Evolutionary conservation across 1,140 invertebrate species (phyloP).

Genomic region (Danaus melanippus): DNA sequence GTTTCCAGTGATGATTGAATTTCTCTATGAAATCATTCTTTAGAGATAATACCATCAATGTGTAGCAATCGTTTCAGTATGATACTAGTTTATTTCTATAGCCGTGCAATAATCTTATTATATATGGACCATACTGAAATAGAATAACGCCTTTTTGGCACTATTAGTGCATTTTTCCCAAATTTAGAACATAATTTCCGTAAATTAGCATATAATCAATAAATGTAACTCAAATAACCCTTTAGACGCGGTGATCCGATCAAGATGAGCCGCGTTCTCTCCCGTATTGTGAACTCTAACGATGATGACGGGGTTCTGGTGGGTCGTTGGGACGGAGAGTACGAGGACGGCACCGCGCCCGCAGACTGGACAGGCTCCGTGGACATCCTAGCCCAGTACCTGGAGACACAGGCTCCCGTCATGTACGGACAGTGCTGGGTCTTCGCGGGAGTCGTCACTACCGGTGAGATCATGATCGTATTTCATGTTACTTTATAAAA

Average conservation of each 20-base stretch:
- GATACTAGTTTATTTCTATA: no score
- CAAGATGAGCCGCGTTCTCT: constrained; percentile 79
- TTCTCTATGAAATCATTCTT: no score
- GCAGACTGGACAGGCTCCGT: constrained; percentile 79
- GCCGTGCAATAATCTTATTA: no score
- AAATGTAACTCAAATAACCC: neutral
- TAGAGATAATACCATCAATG: no score
- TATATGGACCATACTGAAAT: no score
- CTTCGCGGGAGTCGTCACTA: constrained; percentile 80
- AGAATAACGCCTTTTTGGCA: no score
- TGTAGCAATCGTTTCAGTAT: no score
- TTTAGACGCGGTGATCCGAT: constrained; percentile 80
- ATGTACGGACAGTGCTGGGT: constrained; percentile 87
- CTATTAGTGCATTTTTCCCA: no score
- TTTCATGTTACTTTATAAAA: no score
- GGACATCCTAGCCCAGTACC: constrained; percentile 76
- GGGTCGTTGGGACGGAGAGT: constrained; percentile 82
- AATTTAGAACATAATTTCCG: no score
- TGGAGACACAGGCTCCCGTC: constrained; percentile 74
- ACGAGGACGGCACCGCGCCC: constrained; percentile 78
- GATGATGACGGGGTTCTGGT: constrained; percentile 80
- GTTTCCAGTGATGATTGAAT: no score
- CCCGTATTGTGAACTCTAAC: constrained; percentile 81
- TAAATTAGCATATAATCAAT: no score
- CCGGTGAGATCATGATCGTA: constrained; percentile 62